Conservation (phyloP, 1,140 invertebrate species). For the Apis dorsata region DNA sequence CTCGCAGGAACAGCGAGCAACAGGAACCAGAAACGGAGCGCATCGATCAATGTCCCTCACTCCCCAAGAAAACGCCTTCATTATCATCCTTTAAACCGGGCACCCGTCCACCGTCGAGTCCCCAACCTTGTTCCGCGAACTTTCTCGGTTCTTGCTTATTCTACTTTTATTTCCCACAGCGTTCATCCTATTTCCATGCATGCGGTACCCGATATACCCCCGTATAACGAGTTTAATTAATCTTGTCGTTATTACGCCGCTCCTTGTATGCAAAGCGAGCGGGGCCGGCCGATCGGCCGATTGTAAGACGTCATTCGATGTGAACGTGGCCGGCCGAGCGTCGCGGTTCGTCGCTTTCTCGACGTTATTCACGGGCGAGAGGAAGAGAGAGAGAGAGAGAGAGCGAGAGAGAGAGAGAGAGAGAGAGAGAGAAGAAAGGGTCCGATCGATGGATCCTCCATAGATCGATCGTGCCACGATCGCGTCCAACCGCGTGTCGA, state of each 20-base stretch:
- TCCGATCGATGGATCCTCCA: neutral
- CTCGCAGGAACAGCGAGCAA: neutral
- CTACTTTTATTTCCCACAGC: conserved; percentile 18
- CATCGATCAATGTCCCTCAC: conserved; percentile 2
- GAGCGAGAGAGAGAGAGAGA: no score
- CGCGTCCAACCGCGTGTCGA: conserved; percentile 12
- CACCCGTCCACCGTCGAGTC: neutral
- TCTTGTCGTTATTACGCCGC: conserved; percentile 52
- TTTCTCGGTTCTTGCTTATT: conserved; percentile 1
- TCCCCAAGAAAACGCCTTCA: conserved; percentile 1
- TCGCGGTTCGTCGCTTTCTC: conserved; percentile 5
- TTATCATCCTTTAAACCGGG: conserved; percentile 6
- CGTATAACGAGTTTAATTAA: conserved; percentile 55
- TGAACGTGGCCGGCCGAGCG: neutral
- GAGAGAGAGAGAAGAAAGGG: no score
- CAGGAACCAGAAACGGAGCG: neutral
- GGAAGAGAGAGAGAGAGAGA: no score
- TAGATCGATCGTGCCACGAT: conserved; percentile 38
- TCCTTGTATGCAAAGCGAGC: conserved; percentile 51
- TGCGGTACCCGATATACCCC: conserved; percentile 23
- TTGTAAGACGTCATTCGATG: conserved; percentile 47
- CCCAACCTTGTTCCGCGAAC: neutral
- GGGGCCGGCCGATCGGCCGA: conserved; percentile 22
- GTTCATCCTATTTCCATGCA: conserved; percentile 20
- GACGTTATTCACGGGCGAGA: conserved; percentile 20